These are phyloP conservation scores for Cyrtorhinus lividipennis DNA, from an alignment of 1,140 invertebrate genomes.

Conservation along the genomic window DNA sequence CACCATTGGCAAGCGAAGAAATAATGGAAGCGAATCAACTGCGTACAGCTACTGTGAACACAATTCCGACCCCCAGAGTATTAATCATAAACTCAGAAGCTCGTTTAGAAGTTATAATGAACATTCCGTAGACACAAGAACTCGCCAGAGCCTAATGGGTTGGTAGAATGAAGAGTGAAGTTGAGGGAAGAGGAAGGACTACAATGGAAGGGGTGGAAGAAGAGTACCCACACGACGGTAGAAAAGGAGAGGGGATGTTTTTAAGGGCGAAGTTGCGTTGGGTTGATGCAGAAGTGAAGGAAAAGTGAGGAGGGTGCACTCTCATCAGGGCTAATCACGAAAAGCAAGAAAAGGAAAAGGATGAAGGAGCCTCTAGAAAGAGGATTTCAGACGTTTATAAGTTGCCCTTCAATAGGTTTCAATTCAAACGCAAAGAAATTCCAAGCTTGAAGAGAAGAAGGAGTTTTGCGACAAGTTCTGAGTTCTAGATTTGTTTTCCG, in stretches of 20 bases:
- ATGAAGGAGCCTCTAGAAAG: too few species aligned
- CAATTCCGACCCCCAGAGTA: not conserved
- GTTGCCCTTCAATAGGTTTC: too few species aligned
- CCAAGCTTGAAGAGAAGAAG: too few species aligned
- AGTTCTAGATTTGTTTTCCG: too few species aligned
- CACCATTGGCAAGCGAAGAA: not conserved
- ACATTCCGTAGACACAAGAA: slow-evolving; percentile 9
- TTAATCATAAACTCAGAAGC: slow-evolving; percentile 8
- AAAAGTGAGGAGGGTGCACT: not conserved
- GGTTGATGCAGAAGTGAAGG: not conserved
- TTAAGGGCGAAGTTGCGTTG: not conserved
- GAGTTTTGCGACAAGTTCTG: too few species aligned
- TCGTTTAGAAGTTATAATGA: slow-evolving; percentile 7
- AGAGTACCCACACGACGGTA: not conserved
- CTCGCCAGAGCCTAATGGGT: slow-evolving; percentile 1
- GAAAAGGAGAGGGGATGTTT: not conserved
- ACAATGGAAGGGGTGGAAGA: not conserved
- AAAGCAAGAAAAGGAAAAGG: not conserved
- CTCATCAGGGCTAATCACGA: not conserved
- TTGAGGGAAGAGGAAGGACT: not conserved
- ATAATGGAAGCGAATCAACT: not conserved
- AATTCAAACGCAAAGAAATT: too few species aligned
- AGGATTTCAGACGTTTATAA: too few species aligned
- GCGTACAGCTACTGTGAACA: not conserved
- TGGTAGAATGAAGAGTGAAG: slow-evolving; percentile 8